A percentile compares a stretch with the other conserved stretches of the same genome.
phyloP scores from a whole-genome alignment of 2,888 invertebrate genomes.

The Ectemnius lituratus region DNA sequence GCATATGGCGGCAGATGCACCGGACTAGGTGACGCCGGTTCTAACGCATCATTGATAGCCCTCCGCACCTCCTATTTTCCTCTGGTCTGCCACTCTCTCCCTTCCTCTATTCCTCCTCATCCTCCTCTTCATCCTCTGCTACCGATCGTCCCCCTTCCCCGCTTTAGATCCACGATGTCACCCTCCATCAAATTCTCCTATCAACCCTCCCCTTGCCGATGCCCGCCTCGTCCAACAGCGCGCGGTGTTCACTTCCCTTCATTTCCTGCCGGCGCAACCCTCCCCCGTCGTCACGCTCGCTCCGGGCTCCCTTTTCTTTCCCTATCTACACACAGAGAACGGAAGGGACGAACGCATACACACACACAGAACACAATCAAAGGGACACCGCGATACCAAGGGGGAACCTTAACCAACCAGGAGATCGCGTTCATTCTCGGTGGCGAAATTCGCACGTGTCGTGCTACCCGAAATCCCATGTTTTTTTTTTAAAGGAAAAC shows the following conservation, averaged over 20 bases:
- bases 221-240: not conserved
- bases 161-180: slow-evolving; percentile 48
- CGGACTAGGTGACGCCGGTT: slow-evolving; percentile 65
- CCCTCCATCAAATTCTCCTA: slow-evolving; percentile 77
- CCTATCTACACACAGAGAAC: slow-evolving; percentile 53
- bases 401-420: slow-evolving; percentile 71
- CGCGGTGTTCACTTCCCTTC: slow-evolving; percentile 56
- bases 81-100: slow-evolving; percentile 27
- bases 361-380: slow-evolving; percentile 9
- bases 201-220: slow-evolving; percentile 68
- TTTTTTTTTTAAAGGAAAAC: not conserved
- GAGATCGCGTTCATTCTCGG: slow-evolving; percentile 15
- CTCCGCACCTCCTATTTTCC: slow-evolving; percentile 47
- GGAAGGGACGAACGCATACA: slow-evolving; percentile 69
- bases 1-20: slow-evolving; percentile 72
- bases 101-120: not conserved
- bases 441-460: slow-evolving; percentile 36
- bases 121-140: slow-evolving; percentile 20
- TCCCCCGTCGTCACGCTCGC: slow-evolving; percentile 36
- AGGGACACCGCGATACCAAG: slow-evolving; percentile 35
- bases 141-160: slow-evolving; percentile 22
- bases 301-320: slow-evolving; percentile 29
- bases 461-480: slow-evolving; percentile 31
- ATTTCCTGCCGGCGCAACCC: slow-evolving; percentile 67
- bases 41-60: slow-evolving; percentile 73